Evolutionary conservation across 1,140 invertebrate species (phyloP).

Genomic region (Drosophila lacertosa): DNA sequence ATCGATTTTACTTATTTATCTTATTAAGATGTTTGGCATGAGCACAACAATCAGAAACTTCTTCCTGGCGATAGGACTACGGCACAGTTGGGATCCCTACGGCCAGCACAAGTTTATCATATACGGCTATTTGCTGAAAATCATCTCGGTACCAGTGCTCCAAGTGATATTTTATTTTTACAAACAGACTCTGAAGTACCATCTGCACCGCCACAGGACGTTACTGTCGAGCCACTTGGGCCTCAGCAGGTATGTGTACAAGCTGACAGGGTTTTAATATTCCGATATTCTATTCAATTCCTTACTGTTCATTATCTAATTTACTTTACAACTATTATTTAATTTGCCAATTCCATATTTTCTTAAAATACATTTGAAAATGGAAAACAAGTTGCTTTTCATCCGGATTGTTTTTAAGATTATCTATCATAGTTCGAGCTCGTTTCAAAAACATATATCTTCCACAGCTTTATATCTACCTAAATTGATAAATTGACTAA

Average conservation of each 20-base stretch:
- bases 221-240: slow-evolving; percentile 90
- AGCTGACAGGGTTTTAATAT: no score
- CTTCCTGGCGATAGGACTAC: slow-evolving; percentile 86
- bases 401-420: no score
- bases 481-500: no score
- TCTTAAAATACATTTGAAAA: no score
- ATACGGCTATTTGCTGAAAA: slow-evolving; percentile 89
- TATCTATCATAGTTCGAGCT: no score
- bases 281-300: no score
- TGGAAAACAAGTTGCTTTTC: no score
- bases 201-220: slow-evolving; percentile 89
- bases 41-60: slow-evolving; percentile 85
- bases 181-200: slow-evolving; percentile 88
- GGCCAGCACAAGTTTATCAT: slow-evolving; percentile 88
- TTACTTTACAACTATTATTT: no score
- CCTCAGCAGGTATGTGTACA: slow-evolving; percentile 86
- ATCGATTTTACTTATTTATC: not conserved
- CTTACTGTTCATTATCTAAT: no score
- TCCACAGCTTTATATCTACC: no score
- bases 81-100: slow-evolving; percentile 86
- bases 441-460: no score
- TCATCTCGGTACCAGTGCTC: slow-evolving; percentile 87
- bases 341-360: no score
- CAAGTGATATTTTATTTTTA: slow-evolving; percentile 87
- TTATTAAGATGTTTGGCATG: slow-evolving; percentile 85